Evolutionary conservation across 1,140 invertebrate species (phyloP), one percentile per base, ranked within the genome.

Genomic region (Drosophila tani): DNA sequence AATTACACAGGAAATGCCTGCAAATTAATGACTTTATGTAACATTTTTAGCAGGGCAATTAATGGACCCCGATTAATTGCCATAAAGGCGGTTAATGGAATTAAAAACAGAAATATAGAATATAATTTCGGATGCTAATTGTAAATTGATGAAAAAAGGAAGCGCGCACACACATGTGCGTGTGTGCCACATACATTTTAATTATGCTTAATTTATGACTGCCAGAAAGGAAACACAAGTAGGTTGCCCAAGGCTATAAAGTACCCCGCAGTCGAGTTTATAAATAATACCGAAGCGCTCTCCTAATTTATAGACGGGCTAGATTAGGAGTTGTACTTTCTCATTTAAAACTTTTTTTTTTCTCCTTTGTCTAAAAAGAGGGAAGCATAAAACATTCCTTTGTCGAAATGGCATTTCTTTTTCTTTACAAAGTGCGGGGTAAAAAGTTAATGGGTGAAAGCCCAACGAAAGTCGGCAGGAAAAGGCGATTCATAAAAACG

Each of bases 171-270:
- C 55, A 49, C 43, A 19, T 71, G 56, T 62, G 29, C 58, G 45
- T 60, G 45, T 49, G 78, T 53, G 65, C 70, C 70, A 83, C 75
- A 82, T 76, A 82, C 75, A 87, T 83, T 83, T 86, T 80, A 87
- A 83, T 87, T 80, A 88, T 64, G 57, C 63, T 59, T 80, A 77
- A 88, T 88, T 88, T 88, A 86, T 80, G 70, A 62, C 79, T 67
- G 59, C 51, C 70, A 70, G n/a, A 78, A 79, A 50, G 69, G 59
- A 45, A 35, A 75, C 51, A 27, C 32, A 41, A 49, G 27, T 14
- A 15, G 21, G 15, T n/a, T 27, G 29, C 58, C 58, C 45, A 29
- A n/a, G 55, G 19, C 38, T 49, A 50, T 17, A 8, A 38, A 38
- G 58, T 59, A 41, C 29, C 47, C 27, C 14, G 8, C 19, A 35